Evolutionary conservation across 2,888 invertebrate species (phyloP).

Genomic region (Rhyacophila evoluta): DNA sequence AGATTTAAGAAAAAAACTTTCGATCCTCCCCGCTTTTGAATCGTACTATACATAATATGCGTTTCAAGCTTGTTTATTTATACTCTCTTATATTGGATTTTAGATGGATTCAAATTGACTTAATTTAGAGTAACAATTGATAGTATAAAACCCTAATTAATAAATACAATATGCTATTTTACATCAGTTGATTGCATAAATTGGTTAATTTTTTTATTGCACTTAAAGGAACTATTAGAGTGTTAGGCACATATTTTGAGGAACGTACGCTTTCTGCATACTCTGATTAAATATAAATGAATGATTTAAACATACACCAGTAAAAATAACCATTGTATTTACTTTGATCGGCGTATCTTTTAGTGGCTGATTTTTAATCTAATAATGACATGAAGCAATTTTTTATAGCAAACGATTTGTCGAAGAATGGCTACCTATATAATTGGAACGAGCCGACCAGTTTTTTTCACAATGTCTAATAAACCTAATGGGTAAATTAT

Average conservation of each 20-base stretch:
- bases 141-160: too few relatives aligned
- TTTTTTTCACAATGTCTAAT: conserved; percentile 7
- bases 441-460: conserved; percentile 14
- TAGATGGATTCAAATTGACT: too few relatives aligned
- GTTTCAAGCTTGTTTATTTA: too few relatives aligned
- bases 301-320: conserved; percentile 2
- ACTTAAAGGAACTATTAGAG: too few relatives aligned
- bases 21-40: too few relatives aligned
- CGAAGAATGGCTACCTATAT: background rate
- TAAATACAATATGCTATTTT: too few relatives aligned
- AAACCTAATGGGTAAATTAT: conserved; percentile 3
- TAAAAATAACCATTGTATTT: conserved; percentile 14
- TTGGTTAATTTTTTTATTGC: too few relatives aligned
- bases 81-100: too few relatives aligned
- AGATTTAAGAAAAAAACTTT: too few relatives aligned
- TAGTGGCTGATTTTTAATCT: conserved; percentile 15
- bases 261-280: background rate
- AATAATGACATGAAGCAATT: conserved; percentile 16
- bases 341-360: background rate
- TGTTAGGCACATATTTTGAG: background rate
- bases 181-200: too few relatives aligned
- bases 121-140: too few relatives aligned
- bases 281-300: conserved; percentile 2
- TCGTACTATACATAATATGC: too few relatives aligned
- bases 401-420: background rate